A percentile compares a stretch with the other conserved stretches of the same genome.
Evolutionary conservation across 2,113 vertebrate species (phyloP).

Genomic region (Orcinus orca): DNA sequence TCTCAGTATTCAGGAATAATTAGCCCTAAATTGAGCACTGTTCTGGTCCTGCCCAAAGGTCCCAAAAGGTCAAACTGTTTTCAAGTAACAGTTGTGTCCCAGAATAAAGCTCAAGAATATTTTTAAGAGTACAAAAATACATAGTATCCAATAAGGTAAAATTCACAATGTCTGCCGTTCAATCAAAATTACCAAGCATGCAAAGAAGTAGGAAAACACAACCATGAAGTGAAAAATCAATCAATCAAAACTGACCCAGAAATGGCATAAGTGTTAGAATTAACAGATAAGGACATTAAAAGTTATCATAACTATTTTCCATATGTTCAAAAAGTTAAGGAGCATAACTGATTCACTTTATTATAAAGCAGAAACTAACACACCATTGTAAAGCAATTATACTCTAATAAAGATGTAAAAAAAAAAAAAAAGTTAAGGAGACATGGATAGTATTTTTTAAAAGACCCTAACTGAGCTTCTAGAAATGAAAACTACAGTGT

Average conservation of each 20-base stretch:
- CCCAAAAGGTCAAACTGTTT: not conserved
- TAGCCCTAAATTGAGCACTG: not conserved
- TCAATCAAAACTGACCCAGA: not conserved
- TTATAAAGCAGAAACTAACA: too few species aligned
- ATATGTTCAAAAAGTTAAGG: too few species aligned
- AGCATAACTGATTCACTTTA: too few species aligned
- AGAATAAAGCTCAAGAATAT: not conserved
- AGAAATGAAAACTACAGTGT: too few species aligned
- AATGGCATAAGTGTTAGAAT: not conserved
- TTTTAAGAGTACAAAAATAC: not conserved
- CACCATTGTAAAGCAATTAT: too few species aligned
- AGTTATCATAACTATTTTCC: too few species aligned
- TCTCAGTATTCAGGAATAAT: not conserved
- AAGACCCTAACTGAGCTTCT: too few species aligned
- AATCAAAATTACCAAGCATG: not conserved
- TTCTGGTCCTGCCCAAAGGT: not conserved
- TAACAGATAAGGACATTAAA: not conserved
- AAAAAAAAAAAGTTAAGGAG: too few species aligned
- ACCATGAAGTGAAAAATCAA: not conserved
- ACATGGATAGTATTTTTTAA: too few species aligned
- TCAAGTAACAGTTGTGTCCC: not conserved
- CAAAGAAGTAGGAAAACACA: not conserved
- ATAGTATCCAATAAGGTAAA: too few species aligned
- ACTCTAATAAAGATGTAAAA: too few species aligned
- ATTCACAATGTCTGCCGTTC: not conserved